Base-by-base conservation (phyloP, 2,113 vertebrate genomes). In the Colossoma macropomum region DNA sequence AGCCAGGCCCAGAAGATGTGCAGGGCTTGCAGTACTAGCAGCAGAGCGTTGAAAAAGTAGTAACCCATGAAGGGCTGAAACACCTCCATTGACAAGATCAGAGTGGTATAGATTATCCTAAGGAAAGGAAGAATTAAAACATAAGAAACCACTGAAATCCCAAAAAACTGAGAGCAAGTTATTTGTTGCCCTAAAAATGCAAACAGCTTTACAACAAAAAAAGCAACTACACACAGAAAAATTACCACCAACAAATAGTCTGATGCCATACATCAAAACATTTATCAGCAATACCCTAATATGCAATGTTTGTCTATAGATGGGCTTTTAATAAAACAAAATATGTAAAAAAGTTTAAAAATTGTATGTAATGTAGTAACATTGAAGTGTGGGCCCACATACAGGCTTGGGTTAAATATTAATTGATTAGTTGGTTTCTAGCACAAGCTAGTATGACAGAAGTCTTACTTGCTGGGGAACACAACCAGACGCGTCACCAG, bases 1-100 rank as follows among this genome's bases (percentile, higher is more conserved):
- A 99, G 92, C 66, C 84, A 91, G 8, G 96, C 96, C 98, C 97
- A 99, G 91, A 97, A 99, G 68, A 97, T 6, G 17, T 98, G 96
- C 45, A 99, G 94, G 68, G 91, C 87, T 86, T 98, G 97, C 74
- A 99, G 94, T 68, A 92, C 59, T 75, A 93, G 75, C 85, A 99
- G 93, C 9, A 98, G 92, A 2, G 13, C 0, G 38, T 97, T 97
- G 87, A 98, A 93, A 85, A 97, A 96, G 88, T 98, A 99, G 87
- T 97, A 98, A 69, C 95, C 96, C 0, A 92, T 89, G 90, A 97
- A 99, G 6, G 96, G 96, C 0, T 94, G 60, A 38, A 90, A 95
- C 27, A 86, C 68, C 86, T 95, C 89, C 91, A 97, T 95, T 83
- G 97, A 97, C 62, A 96, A 91, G 0, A 95, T 94, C 85, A 96